Percentiles rank a stretch among this genome's conserved stretches.
phyloP scores from a whole-genome alignment of 1,140 invertebrate species.

The Drosophila gunungcola region DNA sequence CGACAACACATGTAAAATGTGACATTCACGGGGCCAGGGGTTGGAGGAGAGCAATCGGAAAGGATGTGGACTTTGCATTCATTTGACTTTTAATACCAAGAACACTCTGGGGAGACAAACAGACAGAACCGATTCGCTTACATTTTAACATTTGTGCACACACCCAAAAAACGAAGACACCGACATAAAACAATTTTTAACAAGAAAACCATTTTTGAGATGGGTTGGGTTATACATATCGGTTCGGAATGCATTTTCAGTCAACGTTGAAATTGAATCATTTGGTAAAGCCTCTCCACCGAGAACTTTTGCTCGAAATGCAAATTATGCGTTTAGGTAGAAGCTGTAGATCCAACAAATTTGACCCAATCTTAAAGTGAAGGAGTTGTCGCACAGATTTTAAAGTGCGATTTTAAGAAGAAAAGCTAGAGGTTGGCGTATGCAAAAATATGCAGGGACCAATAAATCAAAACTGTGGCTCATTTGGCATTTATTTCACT shows the following conservation, averaged over 20 bases:
- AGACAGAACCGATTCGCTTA: constrained; percentile 14
- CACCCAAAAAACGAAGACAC: constrained; percentile 41
- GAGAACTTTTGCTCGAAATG: constrained; percentile 51
- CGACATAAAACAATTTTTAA: constrained; percentile 49
- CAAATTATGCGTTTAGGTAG: constrained; percentile 76
- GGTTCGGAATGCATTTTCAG: constrained; percentile 62
- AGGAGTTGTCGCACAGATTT: constrained; percentile 20
- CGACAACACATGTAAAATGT: constrained; percentile 71
- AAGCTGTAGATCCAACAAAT: constrained; percentile 10
- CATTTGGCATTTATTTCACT: constrained; percentile 49
- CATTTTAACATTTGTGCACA: constrained; percentile 26
- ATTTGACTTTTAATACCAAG: constrained; percentile 48
- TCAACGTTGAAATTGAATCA: constrained; percentile 76
- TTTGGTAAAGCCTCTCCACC: constrained; percentile 67
- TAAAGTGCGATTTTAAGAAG: constrained; percentile 2
- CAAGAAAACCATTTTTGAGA: constrained; percentile 48
- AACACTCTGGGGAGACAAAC: constrained; percentile 9
- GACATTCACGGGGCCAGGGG: constrained; percentile 38
- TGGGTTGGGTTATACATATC: constrained; percentile 15
- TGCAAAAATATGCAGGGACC: constrained; percentile 48
- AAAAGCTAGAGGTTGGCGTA: constrained; percentile 3
- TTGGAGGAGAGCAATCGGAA: constrained; percentile 23
- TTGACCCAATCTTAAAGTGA: constrained; percentile 41
- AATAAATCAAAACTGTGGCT: constrained; percentile 56
- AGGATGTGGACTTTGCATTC: constrained; percentile 52